Evolutionary conservation across 2,797 vertebrate genomes (phyloP).

Genomic region (Nannoperca australis): DNA sequence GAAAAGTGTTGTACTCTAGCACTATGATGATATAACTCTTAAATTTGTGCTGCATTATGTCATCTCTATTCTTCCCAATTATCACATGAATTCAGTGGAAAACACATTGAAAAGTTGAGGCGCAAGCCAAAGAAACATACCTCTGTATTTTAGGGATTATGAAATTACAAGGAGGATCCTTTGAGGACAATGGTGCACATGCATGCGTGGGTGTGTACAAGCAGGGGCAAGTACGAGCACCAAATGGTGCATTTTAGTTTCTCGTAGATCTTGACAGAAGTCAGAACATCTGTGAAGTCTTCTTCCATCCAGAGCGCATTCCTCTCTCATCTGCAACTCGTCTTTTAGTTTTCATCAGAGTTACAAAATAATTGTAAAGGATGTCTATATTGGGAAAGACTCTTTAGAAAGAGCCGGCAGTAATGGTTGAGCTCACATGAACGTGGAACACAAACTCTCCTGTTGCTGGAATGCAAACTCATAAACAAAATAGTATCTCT

Average conservation of each 20-base stretch:
- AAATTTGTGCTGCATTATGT: slow-evolving; percentile 8
- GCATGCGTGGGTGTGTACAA: slow-evolving; percentile 65
- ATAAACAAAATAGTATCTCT: slow-evolving; percentile 41
- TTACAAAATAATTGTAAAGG: slow-evolving; percentile 34
- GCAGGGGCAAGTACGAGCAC: slow-evolving; percentile 71
- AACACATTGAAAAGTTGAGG: background rate
- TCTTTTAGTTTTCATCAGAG: slow-evolving; percentile 33
- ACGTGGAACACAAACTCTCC: slow-evolving; percentile 12
- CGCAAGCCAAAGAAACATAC: slow-evolving; percentile 33
- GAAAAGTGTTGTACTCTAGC: background rate
- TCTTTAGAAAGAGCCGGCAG: background rate
- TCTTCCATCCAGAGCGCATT: slow-evolving; percentile 43
- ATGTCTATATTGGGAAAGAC: slow-evolving; percentile 13
- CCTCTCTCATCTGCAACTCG: slow-evolving; percentile 55
- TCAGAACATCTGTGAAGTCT: slow-evolving; percentile 16
- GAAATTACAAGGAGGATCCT: slow-evolving; percentile 41
- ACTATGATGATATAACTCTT: slow-evolving; percentile 17
- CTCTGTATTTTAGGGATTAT: slow-evolving; percentile 36
- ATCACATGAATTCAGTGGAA: slow-evolving; percentile 8
- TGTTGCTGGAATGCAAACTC: slow-evolving; percentile 29
- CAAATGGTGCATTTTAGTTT: slow-evolving; percentile 50
- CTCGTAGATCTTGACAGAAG: slow-evolving; percentile 28
- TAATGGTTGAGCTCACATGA: slow-evolving; percentile 18
- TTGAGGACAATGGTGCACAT: slow-evolving; percentile 44
- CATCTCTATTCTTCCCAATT: slow-evolving; percentile 7